Percentiles rank a stretch among this genome's conserved stretches.
These are phyloP conservation scores for Pseudonaja textilis DNA, from an alignment of 2,113 vertebrate genomes.

Conservation along the genomic window DNA sequence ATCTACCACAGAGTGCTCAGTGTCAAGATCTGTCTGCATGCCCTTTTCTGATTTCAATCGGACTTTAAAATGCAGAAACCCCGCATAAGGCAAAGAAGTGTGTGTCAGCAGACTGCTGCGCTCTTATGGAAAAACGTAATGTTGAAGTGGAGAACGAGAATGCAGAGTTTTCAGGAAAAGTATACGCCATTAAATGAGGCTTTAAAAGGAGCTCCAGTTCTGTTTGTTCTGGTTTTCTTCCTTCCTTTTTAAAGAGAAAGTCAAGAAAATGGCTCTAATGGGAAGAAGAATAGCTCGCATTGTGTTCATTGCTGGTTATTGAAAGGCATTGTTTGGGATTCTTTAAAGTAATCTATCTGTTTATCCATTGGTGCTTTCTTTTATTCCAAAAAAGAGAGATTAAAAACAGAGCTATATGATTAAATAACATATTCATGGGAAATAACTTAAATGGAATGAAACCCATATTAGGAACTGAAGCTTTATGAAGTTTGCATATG, in stretches of 20 bases:
- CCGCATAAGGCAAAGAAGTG: slow-evolving; percentile 65
- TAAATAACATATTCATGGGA: too few relatives aligned
- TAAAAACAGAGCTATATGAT: too few relatives aligned
- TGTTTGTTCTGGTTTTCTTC: background rate
- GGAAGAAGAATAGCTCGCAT: background rate
- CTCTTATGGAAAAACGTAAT: slow-evolving; percentile 87
- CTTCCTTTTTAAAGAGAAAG: background rate
- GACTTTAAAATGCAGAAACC: slow-evolving; percentile 50
- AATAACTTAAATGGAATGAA: too few relatives aligned
- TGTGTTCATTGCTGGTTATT: background rate
- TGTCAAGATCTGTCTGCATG: background rate
- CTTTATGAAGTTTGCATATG: too few relatives aligned
- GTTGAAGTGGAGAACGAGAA: slow-evolving; percentile 83
- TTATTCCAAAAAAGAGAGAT: background rate
- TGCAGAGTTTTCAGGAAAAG: slow-evolving; percentile 79
- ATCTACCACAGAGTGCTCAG: background rate
- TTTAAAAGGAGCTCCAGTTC: background rate
- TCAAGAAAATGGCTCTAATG: background rate
- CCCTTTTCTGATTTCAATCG: background rate
- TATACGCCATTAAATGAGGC: background rate
- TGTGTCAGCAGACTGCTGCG: slow-evolving; percentile 77
- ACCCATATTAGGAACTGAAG: too few relatives aligned
- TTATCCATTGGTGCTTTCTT: background rate
- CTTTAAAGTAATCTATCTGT: background rate
- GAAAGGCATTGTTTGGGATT: background rate